Conservation (phyloP, 2,113 vertebrate genomes). For the Oncorhynchus gorbuscha region DNA sequence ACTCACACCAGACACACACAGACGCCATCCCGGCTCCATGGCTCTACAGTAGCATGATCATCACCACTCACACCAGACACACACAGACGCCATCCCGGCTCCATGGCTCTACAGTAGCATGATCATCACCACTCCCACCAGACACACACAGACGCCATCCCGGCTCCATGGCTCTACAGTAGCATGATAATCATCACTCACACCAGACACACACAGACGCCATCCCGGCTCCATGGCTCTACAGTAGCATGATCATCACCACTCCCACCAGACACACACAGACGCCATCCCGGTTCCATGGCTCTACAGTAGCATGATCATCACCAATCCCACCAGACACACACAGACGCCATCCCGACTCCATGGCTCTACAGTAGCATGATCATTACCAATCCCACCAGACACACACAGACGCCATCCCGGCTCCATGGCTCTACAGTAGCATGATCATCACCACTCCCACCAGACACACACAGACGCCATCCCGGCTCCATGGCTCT, state of each 20-base stretch:
- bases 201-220: background rate
- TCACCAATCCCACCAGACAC: background rate
- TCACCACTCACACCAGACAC: too few species aligned
- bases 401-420: background rate
- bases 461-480: background rate
- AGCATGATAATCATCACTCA: background rate
- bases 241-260: background rate
- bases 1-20: background rate
- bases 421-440: background rate
- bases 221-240: background rate
- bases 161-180: too few species aligned
- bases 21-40: background rate
- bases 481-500: background rate
- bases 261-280: background rate
- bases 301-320: too few species aligned
- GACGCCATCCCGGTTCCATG: background rate
- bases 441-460: too few species aligned
- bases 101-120: background rate
- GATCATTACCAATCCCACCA: background rate
- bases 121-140: background rate
- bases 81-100: background rate
- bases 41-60: too few species aligned
- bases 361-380: too few species aligned
- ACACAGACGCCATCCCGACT: background rate
- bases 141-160: background rate